Evolutionary conservation across 2,113 vertebrate genomes (phyloP), one percentile per base, ranked within the genome.

Genomic region (Pterocles orientalis): DNA sequence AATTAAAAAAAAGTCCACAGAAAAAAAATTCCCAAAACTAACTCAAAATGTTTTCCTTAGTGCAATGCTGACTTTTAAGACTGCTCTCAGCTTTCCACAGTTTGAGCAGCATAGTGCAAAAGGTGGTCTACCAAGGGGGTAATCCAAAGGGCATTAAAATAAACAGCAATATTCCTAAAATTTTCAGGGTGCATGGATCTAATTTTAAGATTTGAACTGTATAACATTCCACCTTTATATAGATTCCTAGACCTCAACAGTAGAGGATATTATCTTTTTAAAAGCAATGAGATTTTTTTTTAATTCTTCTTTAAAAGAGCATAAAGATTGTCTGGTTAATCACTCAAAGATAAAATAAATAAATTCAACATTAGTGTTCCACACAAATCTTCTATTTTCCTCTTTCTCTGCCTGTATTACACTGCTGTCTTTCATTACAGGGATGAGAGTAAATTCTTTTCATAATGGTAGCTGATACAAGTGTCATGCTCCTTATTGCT

Each of bases 321-420:
- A 79, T 48, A 82, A 91, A 76, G 41, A 91, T 69, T 92, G 48
- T 48, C 80, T 90, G 56, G n/a, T 93, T 96, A 93, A 96, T 93
- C 69, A 76, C 31, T 89, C 84, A 80, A 65, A 95, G 87, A 95
- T 85, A 85, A 97, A 96, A 95, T 77, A 97, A 96, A 95, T 77
- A 94, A 96, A 90, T 79, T 79, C 89, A 96, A 33, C 65, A 76
- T 77, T 85, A 93, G 54, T 62, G 83, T 58, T 94, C 69, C 86
- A 94, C 81, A 91, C 89, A 92, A 92, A 91, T 94, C 72, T 54
- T 82, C 90, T 91, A 73, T 66, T 94, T 94, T 64, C 29, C 76
- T 88, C 71, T 90, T 86, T 39, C 84, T 83, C 75, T 77, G 56
- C 41, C 84, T 93, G 56, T 72, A 84, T 93, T 84, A 64, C 36